A percentile compares a stretch with the other conserved stretches of the same genome.
phyloP scores from a whole-genome alignment of 2,113 vertebrate species.

The Misgurnus anguillicaudatus region DNA sequence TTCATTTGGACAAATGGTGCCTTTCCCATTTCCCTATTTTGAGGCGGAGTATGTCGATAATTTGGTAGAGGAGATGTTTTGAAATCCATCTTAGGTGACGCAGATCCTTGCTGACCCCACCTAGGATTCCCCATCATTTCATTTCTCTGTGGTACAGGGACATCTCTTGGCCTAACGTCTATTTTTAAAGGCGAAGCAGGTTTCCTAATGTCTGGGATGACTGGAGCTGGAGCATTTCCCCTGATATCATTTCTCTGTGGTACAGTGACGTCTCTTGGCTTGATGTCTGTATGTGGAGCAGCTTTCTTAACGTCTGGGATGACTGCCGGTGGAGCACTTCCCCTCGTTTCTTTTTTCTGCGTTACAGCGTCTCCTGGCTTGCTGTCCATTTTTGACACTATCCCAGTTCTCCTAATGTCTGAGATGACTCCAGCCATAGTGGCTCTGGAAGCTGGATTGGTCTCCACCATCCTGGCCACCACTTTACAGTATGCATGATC shows the following conservation, averaged over 20 bases:
- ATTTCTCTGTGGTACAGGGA: neutral
- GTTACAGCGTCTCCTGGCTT: too few relatives aligned
- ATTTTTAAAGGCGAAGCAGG: neutral
- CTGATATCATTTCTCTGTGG: too few relatives aligned
- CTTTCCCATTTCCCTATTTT: conserved; percentile 1
- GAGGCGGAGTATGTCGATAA: neutral
- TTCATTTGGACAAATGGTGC: neutral
- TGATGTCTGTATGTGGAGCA: conserved; percentile 1
- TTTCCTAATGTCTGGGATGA: too few relatives aligned
- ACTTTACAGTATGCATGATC: conserved; percentile 59
- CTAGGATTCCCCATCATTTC: neutral
- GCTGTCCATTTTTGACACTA: too few relatives aligned
- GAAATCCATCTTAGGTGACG: neutral
- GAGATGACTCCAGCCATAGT: conserved; percentile 61
- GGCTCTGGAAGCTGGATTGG: conserved; percentile 54
- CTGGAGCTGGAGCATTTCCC: too few relatives aligned
- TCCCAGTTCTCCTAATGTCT: conserved; percentile 57
- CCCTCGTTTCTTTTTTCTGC: too few relatives aligned
- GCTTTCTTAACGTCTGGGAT: conserved; percentile 62
- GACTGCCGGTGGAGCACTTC: conserved; percentile 35
- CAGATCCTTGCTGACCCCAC: neutral
- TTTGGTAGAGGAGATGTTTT: too few relatives aligned
- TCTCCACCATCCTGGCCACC: conserved; percentile 68
- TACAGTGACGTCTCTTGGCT: neutral
- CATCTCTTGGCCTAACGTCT: neutral